These are phyloP conservation scores for Addax nasomaculatus DNA, from an alignment of 2,113 vertebrate genomes.

Conservation along the genomic window DNA sequence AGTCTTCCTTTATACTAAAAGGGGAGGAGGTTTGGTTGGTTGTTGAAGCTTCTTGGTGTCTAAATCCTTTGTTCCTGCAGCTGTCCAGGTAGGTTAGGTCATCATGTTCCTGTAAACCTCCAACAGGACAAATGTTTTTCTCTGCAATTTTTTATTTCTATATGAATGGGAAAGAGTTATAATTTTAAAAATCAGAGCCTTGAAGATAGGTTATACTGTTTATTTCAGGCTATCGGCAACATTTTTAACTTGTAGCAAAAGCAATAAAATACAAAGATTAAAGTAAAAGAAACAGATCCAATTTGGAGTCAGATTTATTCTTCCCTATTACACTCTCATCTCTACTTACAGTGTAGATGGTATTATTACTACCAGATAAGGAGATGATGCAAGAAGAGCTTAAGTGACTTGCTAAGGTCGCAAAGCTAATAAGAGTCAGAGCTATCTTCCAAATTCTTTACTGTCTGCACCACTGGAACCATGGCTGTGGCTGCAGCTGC, in stretches of 20 bases:
- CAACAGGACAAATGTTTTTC: not conserved
- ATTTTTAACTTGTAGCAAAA: not conserved
- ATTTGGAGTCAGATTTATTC: not conserved
- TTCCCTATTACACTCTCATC: not conserved
- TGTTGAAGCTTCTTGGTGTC: not conserved
- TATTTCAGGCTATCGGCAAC: not conserved
- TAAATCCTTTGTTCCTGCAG: not conserved
- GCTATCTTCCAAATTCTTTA: not conserved
- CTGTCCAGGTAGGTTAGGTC: not conserved
- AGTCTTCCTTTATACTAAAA: not conserved
- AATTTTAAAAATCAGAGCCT: not conserved
- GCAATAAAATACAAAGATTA: not conserved
- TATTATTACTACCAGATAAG: not conserved
- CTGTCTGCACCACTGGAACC: fast-evolving
- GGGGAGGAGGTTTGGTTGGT: not conserved
- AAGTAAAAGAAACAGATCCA: not conserved
- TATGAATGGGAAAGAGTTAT: not conserved
- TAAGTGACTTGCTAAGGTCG: not conserved
- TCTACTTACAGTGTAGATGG: not conserved
- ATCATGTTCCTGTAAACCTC: not conserved
- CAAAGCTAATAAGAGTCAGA: not conserved
- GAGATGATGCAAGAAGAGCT: not conserved
- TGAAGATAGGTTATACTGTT: not conserved
- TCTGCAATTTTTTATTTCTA: not conserved
- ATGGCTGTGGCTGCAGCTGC: not conserved